These are phyloP conservation scores for Chaunax sp. DNA, from an alignment of 2,797 vertebrate species.

Conservation along the genomic window DNA sequence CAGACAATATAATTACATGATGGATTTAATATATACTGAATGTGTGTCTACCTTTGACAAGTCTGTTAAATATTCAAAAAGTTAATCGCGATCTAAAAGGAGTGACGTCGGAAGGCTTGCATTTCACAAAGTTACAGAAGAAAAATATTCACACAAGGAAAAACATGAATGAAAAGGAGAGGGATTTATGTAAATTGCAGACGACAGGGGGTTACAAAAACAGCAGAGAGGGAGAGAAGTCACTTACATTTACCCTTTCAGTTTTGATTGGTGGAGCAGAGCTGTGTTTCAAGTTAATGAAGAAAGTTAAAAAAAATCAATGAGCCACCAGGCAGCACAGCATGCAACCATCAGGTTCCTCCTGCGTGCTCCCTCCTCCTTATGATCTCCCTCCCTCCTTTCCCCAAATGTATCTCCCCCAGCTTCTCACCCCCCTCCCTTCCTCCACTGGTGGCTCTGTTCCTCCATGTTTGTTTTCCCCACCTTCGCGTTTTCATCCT, in stretches of 20 bases:
- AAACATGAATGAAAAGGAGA: neutral
- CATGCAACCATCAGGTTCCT: constrained; percentile 29
- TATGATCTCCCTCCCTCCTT: neutral
- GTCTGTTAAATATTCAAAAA: neutral
- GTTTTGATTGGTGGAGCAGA: constrained; percentile 22
- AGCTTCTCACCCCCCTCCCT: neutral
- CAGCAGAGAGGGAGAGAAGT: constrained; percentile 12
- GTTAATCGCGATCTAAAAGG: neutral
- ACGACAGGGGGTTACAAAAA: neutral
- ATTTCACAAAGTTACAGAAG: neutral
- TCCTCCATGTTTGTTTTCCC: constrained; percentile 8
- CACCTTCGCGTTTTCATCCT: too few species aligned
- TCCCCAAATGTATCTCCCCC: constrained; percentile 3
- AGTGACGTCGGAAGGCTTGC: neutral
- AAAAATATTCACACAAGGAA: neutral
- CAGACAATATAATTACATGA: neutral
- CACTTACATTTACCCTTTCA: constrained; percentile 14
- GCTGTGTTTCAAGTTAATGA: constrained; percentile 39
- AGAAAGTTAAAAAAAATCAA: constrained; percentile 42
- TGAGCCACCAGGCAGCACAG: constrained; percentile 10
- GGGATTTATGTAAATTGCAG: constrained; percentile 4
- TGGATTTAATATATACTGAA: neutral
- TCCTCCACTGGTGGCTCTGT: neutral
- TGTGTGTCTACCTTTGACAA: neutral
- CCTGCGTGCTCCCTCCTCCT: neutral